These are phyloP conservation scores for Trogon melanurus DNA, from an alignment of 2,113 vertebrate species.

Conservation along the genomic window DNA sequence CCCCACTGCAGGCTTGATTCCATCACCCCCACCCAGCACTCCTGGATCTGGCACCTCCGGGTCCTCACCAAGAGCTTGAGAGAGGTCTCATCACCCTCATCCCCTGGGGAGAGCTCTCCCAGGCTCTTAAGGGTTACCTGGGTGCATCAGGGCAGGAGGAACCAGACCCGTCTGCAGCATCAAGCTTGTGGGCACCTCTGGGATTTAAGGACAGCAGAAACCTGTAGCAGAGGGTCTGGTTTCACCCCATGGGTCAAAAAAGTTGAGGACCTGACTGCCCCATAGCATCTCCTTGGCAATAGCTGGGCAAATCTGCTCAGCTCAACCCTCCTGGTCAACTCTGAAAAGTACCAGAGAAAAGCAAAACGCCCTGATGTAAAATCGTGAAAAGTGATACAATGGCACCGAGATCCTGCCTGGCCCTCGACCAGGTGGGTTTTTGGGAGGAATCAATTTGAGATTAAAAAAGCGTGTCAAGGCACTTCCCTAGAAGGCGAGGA, in stretches of 20 bases:
- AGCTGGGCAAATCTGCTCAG: fast-evolving
- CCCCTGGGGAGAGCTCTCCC: not conserved
- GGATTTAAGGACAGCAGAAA: not conserved
- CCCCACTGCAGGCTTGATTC: not conserved
- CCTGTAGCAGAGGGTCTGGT: fast-evolving
- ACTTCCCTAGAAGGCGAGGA: not conserved
- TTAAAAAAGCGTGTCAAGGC: not conserved
- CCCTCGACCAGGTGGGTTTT: not conserved
- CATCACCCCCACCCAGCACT: not conserved
- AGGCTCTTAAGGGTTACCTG: not conserved
- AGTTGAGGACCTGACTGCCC: not conserved
- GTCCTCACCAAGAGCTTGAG: not conserved
- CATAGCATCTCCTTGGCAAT: not conserved
- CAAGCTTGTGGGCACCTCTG: not conserved
- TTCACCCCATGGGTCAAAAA: not conserved
- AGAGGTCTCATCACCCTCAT: not conserved
- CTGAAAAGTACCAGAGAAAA: not conserved
- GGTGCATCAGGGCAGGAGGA: no score
- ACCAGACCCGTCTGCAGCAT: not conserved
- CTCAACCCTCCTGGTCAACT: not conserved
- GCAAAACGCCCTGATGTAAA: not conserved
- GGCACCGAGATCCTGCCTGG: not conserved
- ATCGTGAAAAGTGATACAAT: not conserved
- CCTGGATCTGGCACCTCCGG: not conserved
- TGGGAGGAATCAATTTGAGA: slow-evolving; percentile 31